Base-by-base conservation (phyloP, 2,888 invertebrate genomes). In the Eilema sororculum region DNA sequence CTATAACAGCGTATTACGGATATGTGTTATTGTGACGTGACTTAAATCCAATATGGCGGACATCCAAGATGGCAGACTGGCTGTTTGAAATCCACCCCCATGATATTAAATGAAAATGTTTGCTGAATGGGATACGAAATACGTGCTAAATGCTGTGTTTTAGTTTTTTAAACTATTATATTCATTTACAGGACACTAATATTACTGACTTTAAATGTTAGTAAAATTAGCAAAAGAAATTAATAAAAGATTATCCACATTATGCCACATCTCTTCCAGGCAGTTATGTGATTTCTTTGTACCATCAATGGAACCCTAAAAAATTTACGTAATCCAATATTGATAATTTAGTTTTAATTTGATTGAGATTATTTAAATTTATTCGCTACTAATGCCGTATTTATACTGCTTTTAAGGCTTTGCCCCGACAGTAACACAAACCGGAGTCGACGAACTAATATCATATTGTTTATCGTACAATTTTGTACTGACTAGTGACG, bases 331-430 rank as follows among this genome's bases (percentile, higher is more conserved):
- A 33, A 25, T 71, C 70, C 69, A 72, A 73, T 74, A 72, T 78
- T 72, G 68, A 77, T 75, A 67, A 79, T 71, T 72, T 72, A 66
- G 72, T 76, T 68, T 74, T 74, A 76, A 79, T 78, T 81, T 73
- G 62, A 77, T 77, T 75, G 71, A 73, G 72, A 71, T 79, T 77
- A 83, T 80, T 83, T 68, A 81, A 83, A 82, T 82, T 78, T 79
- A 82, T 82, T 71, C 79, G 28, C 58, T 65, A 76, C 68, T 77
- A 73, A 79, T 76, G 67, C 46, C 68, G 70, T 79, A 72, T 74
- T 75, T 77, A 82, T 76, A 67, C 71, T 77, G 67, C 46, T 76
- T 74, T 71, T 76, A 69, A 75, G 62, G 72, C 30, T 60, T 30
- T 10, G 60, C 28, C 71, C 67, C 63, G 71, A 74, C 76, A 82